These are phyloP conservation scores for Athalia cordata DNA, from an alignment of 2,888 invertebrate species.

Conservation along the genomic window DNA sequence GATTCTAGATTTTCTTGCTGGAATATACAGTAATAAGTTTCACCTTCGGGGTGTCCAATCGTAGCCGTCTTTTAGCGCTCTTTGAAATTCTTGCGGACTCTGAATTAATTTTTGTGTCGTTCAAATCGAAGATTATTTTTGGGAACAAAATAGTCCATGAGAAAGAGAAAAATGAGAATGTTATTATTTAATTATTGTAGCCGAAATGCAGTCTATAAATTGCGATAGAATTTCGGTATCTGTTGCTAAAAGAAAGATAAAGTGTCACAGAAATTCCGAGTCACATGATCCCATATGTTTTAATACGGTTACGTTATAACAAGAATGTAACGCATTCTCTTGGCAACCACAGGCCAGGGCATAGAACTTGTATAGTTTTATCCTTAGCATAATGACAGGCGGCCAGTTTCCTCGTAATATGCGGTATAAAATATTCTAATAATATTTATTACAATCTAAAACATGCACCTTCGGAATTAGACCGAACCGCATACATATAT, in stretches of 20 bases:
- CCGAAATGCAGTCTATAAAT: no score
- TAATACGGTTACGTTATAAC: background rate
- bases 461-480: background rate
- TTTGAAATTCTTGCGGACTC: no score
- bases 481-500: no score
- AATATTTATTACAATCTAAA: background rate
- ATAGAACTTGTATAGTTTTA: slow-evolving; percentile 63
- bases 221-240: no score
- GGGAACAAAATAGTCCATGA: no score
- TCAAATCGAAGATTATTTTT: no score
- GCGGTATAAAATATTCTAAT: background rate
- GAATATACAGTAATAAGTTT: no score
- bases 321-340: slow-evolving; percentile 35
- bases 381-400: slow-evolving; percentile 29
- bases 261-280: background rate
- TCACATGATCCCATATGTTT: background rate
- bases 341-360: slow-evolving; percentile 19
- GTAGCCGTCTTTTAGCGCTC: no score
- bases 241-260: background rate
- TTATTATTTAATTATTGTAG: no score
- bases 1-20: slow-evolving; percentile 27
- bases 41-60: no score
- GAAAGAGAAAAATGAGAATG: no score
- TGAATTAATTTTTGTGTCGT: no score
- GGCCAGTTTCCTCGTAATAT: background rate